Evolutionary conservation across 2,888 invertebrate genomes (phyloP).

Genomic region (Petrolisthes manimaculis): DNA sequence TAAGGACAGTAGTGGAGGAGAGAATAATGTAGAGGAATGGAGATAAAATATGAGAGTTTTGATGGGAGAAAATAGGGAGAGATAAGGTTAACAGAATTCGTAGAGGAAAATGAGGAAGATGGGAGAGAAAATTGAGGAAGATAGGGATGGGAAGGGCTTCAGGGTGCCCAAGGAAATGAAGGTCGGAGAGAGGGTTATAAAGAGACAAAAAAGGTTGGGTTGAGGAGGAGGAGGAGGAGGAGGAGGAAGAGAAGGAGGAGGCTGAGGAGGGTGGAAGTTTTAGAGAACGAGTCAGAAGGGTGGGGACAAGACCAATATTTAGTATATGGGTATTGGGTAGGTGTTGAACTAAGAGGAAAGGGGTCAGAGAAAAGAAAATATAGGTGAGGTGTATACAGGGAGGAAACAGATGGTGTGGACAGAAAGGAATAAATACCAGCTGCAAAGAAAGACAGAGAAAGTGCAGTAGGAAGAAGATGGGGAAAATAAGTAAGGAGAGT

Average conservation of each 20-base stretch:
- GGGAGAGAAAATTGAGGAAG: neutral
- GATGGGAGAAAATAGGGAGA: neutral
- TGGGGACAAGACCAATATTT: neutral
- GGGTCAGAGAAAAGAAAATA: neutral
- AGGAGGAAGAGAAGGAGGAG: neutral
- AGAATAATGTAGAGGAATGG: neutral
- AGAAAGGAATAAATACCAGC: neutral
- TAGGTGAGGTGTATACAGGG: neutral
- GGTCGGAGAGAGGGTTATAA: neutral
- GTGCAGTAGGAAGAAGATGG: neutral
- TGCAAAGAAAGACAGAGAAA: neutral
- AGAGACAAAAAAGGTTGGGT: neutral
- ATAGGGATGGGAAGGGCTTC: neutral
- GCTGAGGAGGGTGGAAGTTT: neutral
- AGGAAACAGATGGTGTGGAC: neutral
- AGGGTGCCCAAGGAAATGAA: neutral
- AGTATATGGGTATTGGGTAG: neutral
- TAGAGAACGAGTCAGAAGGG: neutral
- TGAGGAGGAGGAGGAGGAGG: neutral
- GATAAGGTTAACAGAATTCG: neutral
- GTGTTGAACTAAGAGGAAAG: neutral
- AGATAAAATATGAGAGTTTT: neutral
- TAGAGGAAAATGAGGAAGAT: neutral
- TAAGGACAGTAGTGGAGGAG: neutral
- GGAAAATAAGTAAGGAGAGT: neutral